These are phyloP conservation scores for Parasteatoda lunata DNA, from an alignment of 2,888 invertebrate species.

Conservation along the genomic window DNA sequence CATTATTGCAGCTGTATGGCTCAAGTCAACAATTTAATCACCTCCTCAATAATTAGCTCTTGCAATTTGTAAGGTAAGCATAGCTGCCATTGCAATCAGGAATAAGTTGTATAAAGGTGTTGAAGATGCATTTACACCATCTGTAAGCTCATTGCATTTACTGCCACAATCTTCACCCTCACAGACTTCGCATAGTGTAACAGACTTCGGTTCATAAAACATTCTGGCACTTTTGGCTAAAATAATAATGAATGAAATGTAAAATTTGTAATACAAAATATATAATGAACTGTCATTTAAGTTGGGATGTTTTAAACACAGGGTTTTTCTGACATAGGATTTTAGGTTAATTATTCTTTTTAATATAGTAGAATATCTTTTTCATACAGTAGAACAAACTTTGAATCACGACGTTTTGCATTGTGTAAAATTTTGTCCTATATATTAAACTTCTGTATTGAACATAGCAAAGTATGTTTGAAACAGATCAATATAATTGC, in stretches of 20 bases:
- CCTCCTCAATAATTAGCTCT: background rate
- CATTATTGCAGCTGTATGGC: background rate
- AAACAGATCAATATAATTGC: too few relatives aligned
- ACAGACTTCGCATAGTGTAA: conserved; percentile 68
- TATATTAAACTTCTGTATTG: too few relatives aligned
- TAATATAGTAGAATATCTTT: too few relatives aligned
- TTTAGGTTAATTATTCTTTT: too few relatives aligned
- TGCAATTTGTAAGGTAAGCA: background rate
- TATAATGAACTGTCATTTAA: background rate
- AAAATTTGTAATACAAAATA: background rate
- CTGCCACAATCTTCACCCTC: conserved; percentile 67
- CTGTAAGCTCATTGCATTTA: conserved; percentile 61
- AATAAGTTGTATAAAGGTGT: conserved; percentile 14
- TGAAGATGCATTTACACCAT: conserved; percentile 15
- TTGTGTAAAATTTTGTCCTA: too few relatives aligned
- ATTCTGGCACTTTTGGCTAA: conserved; percentile 69
- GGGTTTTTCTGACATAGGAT: too few relatives aligned
- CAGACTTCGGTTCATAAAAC: conserved; percentile 69
- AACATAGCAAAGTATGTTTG: too few relatives aligned
- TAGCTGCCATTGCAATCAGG: conserved; percentile 3
- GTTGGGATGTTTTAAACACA: too few relatives aligned
- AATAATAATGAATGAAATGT: background rate
- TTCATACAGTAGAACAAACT: too few relatives aligned
- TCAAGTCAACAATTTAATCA: background rate
- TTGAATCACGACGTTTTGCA: too few relatives aligned